Evolutionary conservation across 2,888 invertebrate species (phyloP).

Genomic region (Congeria kusceri): DNA sequence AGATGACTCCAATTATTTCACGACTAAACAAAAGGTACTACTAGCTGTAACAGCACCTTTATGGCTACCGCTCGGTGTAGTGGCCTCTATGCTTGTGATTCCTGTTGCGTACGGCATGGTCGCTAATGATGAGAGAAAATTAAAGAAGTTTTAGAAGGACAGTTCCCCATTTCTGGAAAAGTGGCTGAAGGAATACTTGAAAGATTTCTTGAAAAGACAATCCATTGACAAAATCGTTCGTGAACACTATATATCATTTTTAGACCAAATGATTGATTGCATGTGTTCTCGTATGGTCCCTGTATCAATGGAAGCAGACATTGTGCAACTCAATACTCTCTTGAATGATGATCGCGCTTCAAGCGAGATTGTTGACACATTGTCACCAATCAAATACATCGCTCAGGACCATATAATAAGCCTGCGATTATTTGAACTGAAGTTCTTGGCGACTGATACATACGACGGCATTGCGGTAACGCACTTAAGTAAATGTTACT

Average conservation of each 20-base stretch:
- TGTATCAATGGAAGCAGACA: slow-evolving; percentile 51
- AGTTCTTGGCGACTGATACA: slow-evolving; percentile 31
- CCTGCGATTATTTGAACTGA: slow-evolving; percentile 32
- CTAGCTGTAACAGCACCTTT: slow-evolving; percentile 59
- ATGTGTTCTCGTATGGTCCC: slow-evolving; percentile 54
- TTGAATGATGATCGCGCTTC: slow-evolving; percentile 46
- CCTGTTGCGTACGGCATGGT: slow-evolving; percentile 49
- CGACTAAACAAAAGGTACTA: slow-evolving; percentile 39
- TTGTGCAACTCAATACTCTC: slow-evolving; percentile 37
- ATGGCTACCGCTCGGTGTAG: slow-evolving; percentile 56
- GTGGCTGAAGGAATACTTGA: slow-evolving; percentile 38
- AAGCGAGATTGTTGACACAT: slow-evolving; percentile 34
- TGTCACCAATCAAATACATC: slow-evolving; percentile 35
- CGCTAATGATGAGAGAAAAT: slow-evolving; percentile 25
- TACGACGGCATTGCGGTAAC: slow-evolving; percentile 12
- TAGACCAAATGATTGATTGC: slow-evolving; percentile 20
- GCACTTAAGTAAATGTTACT: slow-evolving; percentile 17
- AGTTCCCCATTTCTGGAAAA: slow-evolving; percentile 42
- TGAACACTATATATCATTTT: slow-evolving; percentile 16
- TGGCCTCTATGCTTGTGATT: slow-evolving; percentile 40
- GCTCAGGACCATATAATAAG: slow-evolving; percentile 29
- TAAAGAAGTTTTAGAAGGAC: slow-evolving; percentile 27
- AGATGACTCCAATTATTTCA: neutral
- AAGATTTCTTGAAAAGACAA: slow-evolving; percentile 1
- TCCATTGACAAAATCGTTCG: slow-evolving; percentile 15